Evolutionary conservation across 2,888 invertebrate species (phyloP).

Genomic region (Caprella mutica): DNA sequence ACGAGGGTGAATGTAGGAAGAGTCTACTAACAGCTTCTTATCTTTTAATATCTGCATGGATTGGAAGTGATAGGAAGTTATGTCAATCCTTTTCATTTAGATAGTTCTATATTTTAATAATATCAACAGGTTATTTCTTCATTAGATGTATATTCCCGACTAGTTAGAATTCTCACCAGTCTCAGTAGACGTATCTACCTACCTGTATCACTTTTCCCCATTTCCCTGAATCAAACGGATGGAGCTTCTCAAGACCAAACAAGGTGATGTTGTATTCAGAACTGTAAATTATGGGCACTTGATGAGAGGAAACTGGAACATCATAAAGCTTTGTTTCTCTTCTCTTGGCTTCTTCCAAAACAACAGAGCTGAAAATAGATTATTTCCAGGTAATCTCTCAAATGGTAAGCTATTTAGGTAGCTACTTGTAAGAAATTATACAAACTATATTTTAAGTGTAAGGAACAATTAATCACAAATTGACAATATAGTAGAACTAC

Average conservation of each 20-base stretch:
- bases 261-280: constrained; percentile 68
- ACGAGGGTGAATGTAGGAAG: constrained; percentile 53
- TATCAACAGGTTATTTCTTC: not conserved
- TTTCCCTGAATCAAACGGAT: constrained; percentile 79
- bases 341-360: too few species aligned
- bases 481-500: too few species aligned
- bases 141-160: not conserved
- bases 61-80: too few species aligned
- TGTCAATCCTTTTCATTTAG: too few species aligned
- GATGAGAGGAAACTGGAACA: constrained; percentile 38
- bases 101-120: constrained; percentile 17
- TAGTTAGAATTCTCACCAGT: constrained; percentile 10
- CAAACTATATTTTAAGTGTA: too few species aligned
- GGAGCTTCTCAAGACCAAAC: constrained; percentile 66
- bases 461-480: too few species aligned
- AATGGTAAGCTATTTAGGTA: too few species aligned
- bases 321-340: too few species aligned
- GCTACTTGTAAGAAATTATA: too few species aligned
- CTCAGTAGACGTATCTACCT: constrained; percentile 33
- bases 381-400: too few species aligned
- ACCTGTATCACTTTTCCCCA: constrained; percentile 66
- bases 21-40: constrained; percentile 51
- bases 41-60: constrained; percentile 50
- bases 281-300: constrained; percentile 69
- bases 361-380: too few species aligned